Conservation (phyloP, 2,888 invertebrate species). For the Unio delphinus region DNA sequence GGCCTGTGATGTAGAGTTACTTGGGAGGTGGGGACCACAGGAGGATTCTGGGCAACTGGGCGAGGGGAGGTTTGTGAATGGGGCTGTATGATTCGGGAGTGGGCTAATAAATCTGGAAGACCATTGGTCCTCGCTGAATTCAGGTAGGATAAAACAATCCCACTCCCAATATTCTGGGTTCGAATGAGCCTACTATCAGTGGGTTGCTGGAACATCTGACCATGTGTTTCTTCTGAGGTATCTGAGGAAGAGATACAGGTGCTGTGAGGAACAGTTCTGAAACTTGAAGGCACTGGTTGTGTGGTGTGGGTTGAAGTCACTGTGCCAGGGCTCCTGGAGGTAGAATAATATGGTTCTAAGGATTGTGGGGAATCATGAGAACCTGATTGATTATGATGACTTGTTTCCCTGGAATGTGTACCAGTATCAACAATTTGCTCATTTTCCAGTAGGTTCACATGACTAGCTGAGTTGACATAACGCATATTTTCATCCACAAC, state of each 20-base stretch:
- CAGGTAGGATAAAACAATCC: conserved; percentile 30
- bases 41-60: conserved; percentile 19
- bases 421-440: no score
- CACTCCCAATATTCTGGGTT: conserved; percentile 44
- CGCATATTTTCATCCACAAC: no score
- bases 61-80: conserved; percentile 14
- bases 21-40: conserved; percentile 17
- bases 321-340: no score
- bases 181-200: conserved; percentile 31
- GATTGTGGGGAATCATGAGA: no score
- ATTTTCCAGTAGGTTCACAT: no score
- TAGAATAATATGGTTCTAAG: no score
- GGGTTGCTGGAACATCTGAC: no score
- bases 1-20: conserved; percentile 22
- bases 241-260: neutral
- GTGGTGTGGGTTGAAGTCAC: neutral
- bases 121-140: conserved; percentile 30
- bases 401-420: no score
- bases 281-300: neutral
- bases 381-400: no score
- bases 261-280: neutral
- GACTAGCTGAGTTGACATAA: no score
- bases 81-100: conserved; percentile 52
- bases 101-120: conserved; percentile 60
- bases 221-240: neutral